These are phyloP conservation scores for Xerus rutilus DNA, from an alignment of 2,797 vertebrate genomes.

Conservation along the genomic window DNA sequence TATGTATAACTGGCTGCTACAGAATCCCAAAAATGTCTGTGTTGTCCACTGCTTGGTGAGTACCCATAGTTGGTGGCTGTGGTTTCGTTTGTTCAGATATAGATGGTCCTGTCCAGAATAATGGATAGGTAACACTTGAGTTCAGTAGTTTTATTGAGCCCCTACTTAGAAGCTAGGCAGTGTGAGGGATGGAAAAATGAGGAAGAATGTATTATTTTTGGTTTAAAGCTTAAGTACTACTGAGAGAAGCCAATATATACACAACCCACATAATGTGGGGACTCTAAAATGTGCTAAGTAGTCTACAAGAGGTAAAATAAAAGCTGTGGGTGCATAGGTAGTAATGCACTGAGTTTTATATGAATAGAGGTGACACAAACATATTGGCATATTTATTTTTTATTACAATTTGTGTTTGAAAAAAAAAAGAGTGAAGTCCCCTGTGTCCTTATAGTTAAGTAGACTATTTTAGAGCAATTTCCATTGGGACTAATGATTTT, in stretches of 20 bases:
- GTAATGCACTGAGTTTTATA: background rate
- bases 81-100: background rate
- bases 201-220: background rate
- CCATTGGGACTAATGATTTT: background rate
- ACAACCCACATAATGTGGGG: background rate
- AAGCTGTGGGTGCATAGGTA: background rate
- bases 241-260: background rate
- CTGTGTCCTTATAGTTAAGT: background rate
- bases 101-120: background rate
- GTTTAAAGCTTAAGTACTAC: background rate
- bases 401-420: conserved; percentile 9
- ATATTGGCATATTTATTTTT: background rate
- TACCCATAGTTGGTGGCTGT: background rate
- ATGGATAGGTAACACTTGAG: background rate
- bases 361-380: background rate
- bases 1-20: conserved; percentile 99
- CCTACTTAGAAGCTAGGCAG: background rate
- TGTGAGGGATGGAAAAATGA: background rate
- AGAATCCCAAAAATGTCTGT: conserved; percentile 99
- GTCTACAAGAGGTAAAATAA: background rate
- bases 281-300: background rate
- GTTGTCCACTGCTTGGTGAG: conserved; percentile 99
- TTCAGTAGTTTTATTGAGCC: background rate
- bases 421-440: conserved; percentile 31
- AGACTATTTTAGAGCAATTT: background rate